Evolutionary conservation across 2,888 invertebrate species (phyloP).

Genomic region (Petrolisthes manimaculis): DNA sequence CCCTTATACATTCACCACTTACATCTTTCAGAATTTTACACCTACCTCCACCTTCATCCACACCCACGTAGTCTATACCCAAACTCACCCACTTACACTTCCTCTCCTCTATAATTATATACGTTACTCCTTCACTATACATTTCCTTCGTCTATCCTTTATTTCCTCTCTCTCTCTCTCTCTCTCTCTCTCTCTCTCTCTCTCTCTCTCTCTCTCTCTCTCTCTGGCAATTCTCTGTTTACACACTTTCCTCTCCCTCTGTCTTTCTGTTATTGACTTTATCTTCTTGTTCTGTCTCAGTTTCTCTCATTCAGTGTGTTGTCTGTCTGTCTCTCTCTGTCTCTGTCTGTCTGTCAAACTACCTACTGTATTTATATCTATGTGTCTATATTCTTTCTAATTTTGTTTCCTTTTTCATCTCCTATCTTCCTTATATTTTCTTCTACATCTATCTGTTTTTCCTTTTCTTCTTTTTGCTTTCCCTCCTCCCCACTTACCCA

Average conservation of each 20-base stretch:
- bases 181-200: not conserved
- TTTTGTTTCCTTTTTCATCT: not conserved
- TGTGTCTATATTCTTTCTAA: not conserved
- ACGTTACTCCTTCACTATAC: not conserved
- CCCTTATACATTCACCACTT: too few relatives aligned
- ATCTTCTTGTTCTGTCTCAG: not conserved
- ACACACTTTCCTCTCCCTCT: not conserved
- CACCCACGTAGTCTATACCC: not conserved
- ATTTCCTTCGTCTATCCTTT: not conserved
- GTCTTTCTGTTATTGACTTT: not conserved
- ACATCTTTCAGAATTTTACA: too few relatives aligned
- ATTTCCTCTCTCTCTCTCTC: not conserved
- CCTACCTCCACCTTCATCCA: too few relatives aligned
- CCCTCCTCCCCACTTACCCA: not conserved
- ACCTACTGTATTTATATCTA: not conserved
- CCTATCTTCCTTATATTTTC: not conserved
- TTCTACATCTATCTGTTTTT: not conserved
- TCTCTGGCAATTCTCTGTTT: not conserved
- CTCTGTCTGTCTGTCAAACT: too few relatives aligned
- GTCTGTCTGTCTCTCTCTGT: too few relatives aligned
- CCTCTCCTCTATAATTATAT: not conserved
- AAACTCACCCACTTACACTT: not conserved
- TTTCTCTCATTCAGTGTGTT: not conserved
- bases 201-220: not conserved
- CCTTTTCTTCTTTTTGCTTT: not conserved